Percentiles rank a stretch among this genome's conserved stretches.
phyloP scores from a whole-genome alignment of 2,888 invertebrate genomes.

The Esperia sulphurella region DNA sequence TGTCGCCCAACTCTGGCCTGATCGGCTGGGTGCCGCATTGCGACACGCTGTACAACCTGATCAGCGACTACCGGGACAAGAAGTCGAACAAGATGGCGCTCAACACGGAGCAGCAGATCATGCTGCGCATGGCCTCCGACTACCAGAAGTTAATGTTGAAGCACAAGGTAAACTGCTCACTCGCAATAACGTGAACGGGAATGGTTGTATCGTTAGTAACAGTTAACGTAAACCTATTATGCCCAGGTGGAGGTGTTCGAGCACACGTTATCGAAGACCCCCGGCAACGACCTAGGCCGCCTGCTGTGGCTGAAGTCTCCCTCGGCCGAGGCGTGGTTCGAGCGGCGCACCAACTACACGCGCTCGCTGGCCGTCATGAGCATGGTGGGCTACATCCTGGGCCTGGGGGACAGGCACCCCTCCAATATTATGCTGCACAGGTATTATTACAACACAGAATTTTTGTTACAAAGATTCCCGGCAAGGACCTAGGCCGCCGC shows the following conservation, averaged over 20 bases:
- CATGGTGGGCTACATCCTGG: conserved; percentile 98
- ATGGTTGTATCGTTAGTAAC: not conserved
- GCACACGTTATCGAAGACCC: conserved; percentile 95
- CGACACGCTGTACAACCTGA: conserved; percentile 98
- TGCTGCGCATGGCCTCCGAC: conserved; percentile 97
- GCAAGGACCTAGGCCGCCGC: too few species aligned
- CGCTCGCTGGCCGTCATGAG: conserved; percentile 99
- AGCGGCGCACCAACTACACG: conserved; percentile 97
- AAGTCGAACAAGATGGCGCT: conserved; percentile 89
- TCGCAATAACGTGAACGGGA: too few species aligned
- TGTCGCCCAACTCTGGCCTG: conserved; percentile 98
- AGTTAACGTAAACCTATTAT: not conserved
- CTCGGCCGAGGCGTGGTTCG: conserved; percentile 99
- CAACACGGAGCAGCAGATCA: conserved; percentile 98
- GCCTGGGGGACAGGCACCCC: conserved; percentile 98
- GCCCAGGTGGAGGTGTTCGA: conserved; percentile 94
- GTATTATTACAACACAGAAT: too few species aligned
- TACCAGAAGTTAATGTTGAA: conserved; percentile 97
- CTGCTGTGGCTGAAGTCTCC: conserved; percentile 98
- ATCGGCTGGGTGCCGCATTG: conserved; percentile 99
- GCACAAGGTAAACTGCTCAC: conserved; percentile 86
- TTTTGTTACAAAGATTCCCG: too few species aligned
- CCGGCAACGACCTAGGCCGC: conserved; percentile 95
- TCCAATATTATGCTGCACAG: conserved; percentile 99
- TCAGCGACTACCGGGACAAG: conserved; percentile 98